Base-by-base conservation (phyloP, 2,797 vertebrate species). In the Sparidentex hasta region DNA sequence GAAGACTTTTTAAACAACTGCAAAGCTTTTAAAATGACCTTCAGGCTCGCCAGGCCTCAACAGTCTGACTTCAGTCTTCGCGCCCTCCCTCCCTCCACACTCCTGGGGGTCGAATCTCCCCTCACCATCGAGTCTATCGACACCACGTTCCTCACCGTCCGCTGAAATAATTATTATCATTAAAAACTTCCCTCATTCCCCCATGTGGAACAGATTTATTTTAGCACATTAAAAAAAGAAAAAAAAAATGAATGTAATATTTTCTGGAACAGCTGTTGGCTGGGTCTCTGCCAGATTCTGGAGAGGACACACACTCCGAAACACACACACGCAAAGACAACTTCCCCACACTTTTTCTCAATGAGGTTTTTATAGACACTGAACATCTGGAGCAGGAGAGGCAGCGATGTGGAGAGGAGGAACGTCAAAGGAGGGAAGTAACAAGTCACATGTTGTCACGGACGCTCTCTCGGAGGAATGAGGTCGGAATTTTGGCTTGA, bases 151-250 rank as follows among this genome's bases (percentile, higher is more conserved):
- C 59, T 81, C 58, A 74, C 76, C 62, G 61, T 83, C 56, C 16
- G 43, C 76, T 88, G 88, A 90, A 87, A 90, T 78, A 79, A 91
- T 89, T 78, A 90, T 91, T 84, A 83, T 88, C 23, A 86, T 87
- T 87, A 83, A 82, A 82, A 61, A 66, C 56, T 74, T 74, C 82
- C 82, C 72, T 78, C 23, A 20, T 86, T 83, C 25, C 79, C 74
- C 74, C 81, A 86, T n/a, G 68, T 72, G 79, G 71, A 78, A 78
- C 62, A 43, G 59, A 85, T 92, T 93, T 83, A 87, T 90, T 93
- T 92, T 80, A 89, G 85, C 88, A 80, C 58, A 50, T 91, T 86
- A 86, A 80, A 80, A 83, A 86, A 80, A 80, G 82, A 85, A 93
- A 89, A 4, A 27, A 12, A 43, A 13, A 84, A 84, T 87, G 68